A percentile compares a stretch with the other conserved stretches of the same genome.
Conservation (phyloP, 1,140 invertebrate genomes). For the Macrocentrus cingulum region DNA sequence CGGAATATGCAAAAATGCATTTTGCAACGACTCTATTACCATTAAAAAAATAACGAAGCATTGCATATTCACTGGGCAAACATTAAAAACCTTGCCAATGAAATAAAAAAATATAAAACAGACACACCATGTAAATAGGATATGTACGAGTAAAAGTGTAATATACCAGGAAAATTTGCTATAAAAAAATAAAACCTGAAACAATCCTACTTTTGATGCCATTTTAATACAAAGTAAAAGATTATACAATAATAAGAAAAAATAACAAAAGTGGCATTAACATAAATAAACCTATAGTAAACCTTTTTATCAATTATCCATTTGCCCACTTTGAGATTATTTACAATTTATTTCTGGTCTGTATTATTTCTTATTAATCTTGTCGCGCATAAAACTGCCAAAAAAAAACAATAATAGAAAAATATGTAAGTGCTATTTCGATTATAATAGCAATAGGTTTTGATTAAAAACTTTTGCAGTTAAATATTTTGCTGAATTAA, state of each 20-base stretch:
- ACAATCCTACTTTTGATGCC: conserved; percentile 29
- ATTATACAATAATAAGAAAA: conserved; percentile 44
- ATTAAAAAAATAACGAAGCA: neutral
- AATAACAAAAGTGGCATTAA: conserved; percentile 35
- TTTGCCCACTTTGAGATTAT: conserved; percentile 20
- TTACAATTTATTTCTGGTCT: conserved; percentile 14
- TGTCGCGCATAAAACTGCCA: neutral
- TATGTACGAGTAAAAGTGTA: too few relatives aligned
- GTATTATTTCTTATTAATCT: conserved; percentile 14
- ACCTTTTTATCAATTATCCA: conserved; percentile 12
- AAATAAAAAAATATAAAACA: conserved; percentile 54
- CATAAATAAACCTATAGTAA: conserved; percentile 23
- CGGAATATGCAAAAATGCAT: conserved; percentile 1
- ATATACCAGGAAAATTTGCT: conserved; percentile 18
- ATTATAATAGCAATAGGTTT: too few relatives aligned
- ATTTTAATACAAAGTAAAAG: conserved; percentile 49
- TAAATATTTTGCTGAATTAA: too few relatives aligned
- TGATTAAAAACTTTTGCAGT: too few relatives aligned
- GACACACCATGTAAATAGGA: too few relatives aligned
- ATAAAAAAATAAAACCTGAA: conserved; percentile 30
- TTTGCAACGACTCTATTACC: neutral
- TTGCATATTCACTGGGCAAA: neutral
- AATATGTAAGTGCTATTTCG: too few relatives aligned
- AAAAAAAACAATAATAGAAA: too few relatives aligned
- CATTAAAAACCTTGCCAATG: conserved; percentile 25